These are phyloP conservation scores for Corella eumyota DNA, from an alignment of 23 tunicate genomes.

Conservation along the genomic window DNA sequence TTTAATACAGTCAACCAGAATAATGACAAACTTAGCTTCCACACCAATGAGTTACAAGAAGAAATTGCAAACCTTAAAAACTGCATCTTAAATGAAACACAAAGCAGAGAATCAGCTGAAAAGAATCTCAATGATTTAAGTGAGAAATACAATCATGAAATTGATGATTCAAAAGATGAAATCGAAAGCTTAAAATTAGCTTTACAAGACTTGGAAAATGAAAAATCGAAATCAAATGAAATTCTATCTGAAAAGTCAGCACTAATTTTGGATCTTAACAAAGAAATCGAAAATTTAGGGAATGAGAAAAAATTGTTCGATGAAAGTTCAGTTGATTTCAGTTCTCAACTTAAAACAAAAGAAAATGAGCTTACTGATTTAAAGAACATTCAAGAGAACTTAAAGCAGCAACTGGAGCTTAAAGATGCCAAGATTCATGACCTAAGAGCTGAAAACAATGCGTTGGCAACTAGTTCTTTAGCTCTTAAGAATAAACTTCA, in stretches of 20 bases:
- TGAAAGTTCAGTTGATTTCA: background rate
- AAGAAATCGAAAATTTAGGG: background rate
- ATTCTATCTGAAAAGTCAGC: background rate
- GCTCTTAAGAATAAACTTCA: background rate
- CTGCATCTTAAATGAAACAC: too few species aligned
- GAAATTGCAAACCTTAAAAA: too few species aligned
- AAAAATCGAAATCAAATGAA: background rate
- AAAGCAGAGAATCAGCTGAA: too few species aligned
- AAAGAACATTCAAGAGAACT: background rate
- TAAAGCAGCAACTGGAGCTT: background rate
- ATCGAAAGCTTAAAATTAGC: conserved; percentile 25
- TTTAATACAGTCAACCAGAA: too few species aligned
- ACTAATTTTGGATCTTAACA: background rate
- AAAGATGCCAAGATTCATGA: background rate
- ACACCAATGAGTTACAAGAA: too few species aligned
- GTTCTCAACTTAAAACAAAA: background rate
- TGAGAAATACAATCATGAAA: background rate
- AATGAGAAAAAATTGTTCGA: background rate
- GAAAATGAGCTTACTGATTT: background rate
- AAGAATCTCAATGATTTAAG: too few species aligned
- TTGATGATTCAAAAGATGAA: background rate
- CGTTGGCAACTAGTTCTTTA: background rate
- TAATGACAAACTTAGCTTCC: too few species aligned
- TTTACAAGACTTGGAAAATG: conserved; percentile 2
- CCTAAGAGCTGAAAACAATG: background rate